A percentile compares a stretch with the other conserved stretches of the same genome.
These are phyloP conservation scores for Pasiphila rectangulata DNA, from an alignment of 2,888 invertebrate genomes.

Conservation along the genomic window DNA sequence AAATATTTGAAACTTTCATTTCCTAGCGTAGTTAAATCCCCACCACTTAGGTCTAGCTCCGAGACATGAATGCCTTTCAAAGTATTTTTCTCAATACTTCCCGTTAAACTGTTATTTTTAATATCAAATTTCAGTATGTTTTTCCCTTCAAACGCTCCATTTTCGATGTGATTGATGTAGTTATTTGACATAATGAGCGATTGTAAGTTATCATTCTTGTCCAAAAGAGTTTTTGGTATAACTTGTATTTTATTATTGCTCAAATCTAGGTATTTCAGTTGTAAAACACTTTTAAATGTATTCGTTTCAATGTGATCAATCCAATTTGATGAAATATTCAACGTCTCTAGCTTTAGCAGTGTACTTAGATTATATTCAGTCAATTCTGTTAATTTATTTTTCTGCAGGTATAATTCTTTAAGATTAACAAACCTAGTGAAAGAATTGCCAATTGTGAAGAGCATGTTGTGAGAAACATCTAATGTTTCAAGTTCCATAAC, in stretches of 20 bases:
- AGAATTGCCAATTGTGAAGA: constrained; percentile 12
- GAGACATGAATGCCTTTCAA: constrained; percentile 23
- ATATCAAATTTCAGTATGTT: constrained; percentile 17
- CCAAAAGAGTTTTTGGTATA: constrained; percentile 15
- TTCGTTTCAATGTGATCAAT: constrained; percentile 12
- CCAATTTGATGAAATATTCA: constrained; percentile 16
- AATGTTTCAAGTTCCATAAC: constrained; percentile 7
- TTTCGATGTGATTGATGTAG: constrained; percentile 15
- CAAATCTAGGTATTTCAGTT: constrained; percentile 19
- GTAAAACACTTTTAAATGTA: constrained; percentile 8
- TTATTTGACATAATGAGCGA: constrained; percentile 18
- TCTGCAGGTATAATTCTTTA: constrained; percentile 14
- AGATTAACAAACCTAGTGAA: constrained; percentile 18
- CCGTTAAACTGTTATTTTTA: constrained; percentile 12
- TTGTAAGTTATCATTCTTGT: constrained; percentile 11
- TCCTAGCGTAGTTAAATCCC: constrained; percentile 15
- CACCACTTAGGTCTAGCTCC: constrained; percentile 19
- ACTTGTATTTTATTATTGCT: constrained; percentile 15
- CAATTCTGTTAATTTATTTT: constrained; percentile 10
- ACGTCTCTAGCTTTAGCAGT: not conserved
- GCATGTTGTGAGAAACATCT: constrained; percentile 15
- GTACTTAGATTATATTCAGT: constrained; percentile 11
- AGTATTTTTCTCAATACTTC: constrained; percentile 17
- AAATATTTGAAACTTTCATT: constrained; percentile 21
- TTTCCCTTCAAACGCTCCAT: constrained; percentile 16